A percentile compares a stretch with the other conserved stretches of the same genome.
Conservation (phyloP, 2,888 invertebrate genomes). For the Resseliella maxima region DNA sequence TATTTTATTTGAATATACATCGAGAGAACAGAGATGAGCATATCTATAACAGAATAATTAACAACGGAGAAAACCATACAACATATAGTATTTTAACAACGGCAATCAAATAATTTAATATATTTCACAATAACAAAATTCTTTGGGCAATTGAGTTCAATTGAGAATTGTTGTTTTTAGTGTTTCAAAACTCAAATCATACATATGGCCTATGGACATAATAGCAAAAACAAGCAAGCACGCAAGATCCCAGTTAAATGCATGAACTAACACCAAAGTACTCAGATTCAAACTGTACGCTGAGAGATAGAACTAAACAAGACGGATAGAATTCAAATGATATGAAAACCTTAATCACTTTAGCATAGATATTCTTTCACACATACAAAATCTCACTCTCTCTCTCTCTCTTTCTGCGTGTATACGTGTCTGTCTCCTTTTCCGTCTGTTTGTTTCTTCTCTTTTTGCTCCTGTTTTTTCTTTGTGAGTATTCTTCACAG, state of each 20-base stretch:
- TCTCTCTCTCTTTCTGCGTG: not conserved
- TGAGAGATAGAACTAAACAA: not conserved
- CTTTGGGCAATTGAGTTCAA: constrained; percentile 20
- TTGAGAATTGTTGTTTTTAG: not conserved
- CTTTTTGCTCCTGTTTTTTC: too few species aligned
- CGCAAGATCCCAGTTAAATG: not conserved
- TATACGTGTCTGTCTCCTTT: not conserved
- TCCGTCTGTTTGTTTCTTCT: not conserved
- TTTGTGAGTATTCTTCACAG: too few species aligned
- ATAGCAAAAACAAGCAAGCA: not conserved
- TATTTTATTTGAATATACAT: too few species aligned
- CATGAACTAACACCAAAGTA: not conserved
- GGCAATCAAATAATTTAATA: not conserved
- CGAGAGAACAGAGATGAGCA: too few species aligned
- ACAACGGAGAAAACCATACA: too few species aligned
- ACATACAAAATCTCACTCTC: not conserved
- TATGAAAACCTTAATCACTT: not conserved
- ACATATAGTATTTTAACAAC: not conserved
- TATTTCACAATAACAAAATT: not conserved
- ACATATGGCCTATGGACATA: not conserved
- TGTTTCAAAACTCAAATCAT: constrained; percentile 6
- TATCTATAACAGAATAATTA: not conserved
- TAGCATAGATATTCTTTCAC: too few species aligned
- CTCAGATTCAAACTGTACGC: not conserved
- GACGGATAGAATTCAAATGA: not conserved